Conservation (phyloP, 1,140 invertebrate species). For the Oryctes rhinoceros region DNA sequence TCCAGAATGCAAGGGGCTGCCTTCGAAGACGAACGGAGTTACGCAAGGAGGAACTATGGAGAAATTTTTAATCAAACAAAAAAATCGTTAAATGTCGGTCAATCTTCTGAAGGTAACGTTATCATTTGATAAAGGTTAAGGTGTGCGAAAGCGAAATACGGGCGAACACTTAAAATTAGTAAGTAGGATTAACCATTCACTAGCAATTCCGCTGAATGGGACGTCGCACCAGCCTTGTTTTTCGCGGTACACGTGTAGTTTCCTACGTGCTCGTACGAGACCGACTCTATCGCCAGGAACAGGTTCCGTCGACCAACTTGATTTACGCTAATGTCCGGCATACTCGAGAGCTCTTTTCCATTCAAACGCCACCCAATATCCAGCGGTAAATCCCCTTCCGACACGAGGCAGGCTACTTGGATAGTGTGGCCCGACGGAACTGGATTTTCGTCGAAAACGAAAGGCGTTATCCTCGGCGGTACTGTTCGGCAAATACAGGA, state of each 20-base stretch:
- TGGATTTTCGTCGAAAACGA: slow-evolving; percentile 68
- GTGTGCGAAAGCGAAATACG: no score
- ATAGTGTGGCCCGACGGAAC: slow-evolving; percentile 78
- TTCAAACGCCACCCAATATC: slow-evolving; percentile 71
- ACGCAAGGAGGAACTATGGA: slow-evolving; percentile 71
- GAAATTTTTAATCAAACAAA: slow-evolving; percentile 45
- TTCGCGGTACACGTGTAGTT: slow-evolving; percentile 67
- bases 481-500: no score
- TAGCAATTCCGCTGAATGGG: slow-evolving; percentile 71
- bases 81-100: not conserved
- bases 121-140: no score
- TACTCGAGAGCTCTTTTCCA: slow-evolving; percentile 54
- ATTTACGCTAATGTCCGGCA: slow-evolving; percentile 68
- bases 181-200: slow-evolving; percentile 68
- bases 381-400: slow-evolving; percentile 70
- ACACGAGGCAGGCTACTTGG: slow-evolving; percentile 72
- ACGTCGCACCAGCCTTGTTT: slow-evolving; percentile 62
- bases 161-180: no score
- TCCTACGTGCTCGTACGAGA: slow-evolving; percentile 61
- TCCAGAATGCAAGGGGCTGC: slow-evolving; percentile 74
- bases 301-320: slow-evolving; percentile 75
- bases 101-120: not conserved
- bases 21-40: slow-evolving; percentile 73
- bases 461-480: slow-evolving; percentile 64
- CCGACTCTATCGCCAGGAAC: slow-evolving; percentile 75